These are phyloP conservation scores for Zele albiditarsus DNA, from an alignment of 2,888 invertebrate species.

Conservation along the genomic window DNA sequence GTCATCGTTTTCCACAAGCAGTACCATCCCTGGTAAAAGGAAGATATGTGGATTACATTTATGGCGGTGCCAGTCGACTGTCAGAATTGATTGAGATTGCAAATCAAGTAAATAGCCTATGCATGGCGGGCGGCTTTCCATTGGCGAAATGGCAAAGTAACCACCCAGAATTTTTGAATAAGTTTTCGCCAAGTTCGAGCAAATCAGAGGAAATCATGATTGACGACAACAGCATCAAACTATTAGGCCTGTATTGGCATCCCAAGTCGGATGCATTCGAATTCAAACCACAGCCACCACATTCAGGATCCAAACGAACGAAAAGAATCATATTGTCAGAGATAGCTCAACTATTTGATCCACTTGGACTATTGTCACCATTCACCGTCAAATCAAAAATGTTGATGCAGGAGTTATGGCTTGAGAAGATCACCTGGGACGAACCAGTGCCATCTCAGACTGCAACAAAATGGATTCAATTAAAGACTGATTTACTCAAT, in stretches of 20 bases:
- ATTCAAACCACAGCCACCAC: neutral
- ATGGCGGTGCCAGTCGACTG: neutral
- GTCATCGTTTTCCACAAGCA: neutral
- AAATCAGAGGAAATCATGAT: too few species aligned
- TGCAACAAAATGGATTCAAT: neutral
- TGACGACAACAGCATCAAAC: too few species aligned
- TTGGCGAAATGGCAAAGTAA: too few species aligned
- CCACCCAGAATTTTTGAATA: too few species aligned
- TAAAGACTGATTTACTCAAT: neutral
- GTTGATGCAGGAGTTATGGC: slow-evolving; percentile 24
- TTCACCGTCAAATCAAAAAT: slow-evolving; percentile 2
- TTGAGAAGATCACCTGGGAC: neutral
- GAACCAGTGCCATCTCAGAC: neutral
- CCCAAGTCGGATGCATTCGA: too few species aligned
- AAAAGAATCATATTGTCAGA: slow-evolving; percentile 5
- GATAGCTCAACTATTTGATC: slow-evolving; percentile 16
- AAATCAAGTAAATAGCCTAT: neutral
- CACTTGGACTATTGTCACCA: slow-evolving; percentile 11
- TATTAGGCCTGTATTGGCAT: too few species aligned
- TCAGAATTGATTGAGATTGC: neutral
- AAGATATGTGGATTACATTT: too few species aligned
- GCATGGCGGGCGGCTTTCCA: neutral
- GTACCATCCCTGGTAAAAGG: too few species aligned
- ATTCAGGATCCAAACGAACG: too few species aligned
- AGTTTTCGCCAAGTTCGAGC: neutral